Conservation (phyloP, 2,888 invertebrate species). For the Apoda limacodes region DNA sequence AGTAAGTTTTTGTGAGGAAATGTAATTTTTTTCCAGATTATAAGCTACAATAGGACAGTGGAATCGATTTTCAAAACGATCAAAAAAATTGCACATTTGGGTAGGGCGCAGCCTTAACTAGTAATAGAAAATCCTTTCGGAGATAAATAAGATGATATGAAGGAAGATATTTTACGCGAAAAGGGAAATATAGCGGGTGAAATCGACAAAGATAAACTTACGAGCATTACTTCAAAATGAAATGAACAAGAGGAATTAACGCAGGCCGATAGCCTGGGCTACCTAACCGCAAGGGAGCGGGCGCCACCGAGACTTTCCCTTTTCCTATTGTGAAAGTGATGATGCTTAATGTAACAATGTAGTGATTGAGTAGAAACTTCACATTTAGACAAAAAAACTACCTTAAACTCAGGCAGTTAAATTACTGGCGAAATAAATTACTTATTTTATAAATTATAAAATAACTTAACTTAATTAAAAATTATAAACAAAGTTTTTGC, state of each 20-base stretch:
- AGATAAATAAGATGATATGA: slow-evolving; percentile 14
- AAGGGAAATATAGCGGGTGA: slow-evolving; percentile 24
- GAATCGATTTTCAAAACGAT: too few relatives aligned
- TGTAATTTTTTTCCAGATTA: too few relatives aligned
- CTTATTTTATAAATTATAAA: too few relatives aligned
- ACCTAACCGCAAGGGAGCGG: slow-evolving; percentile 65
- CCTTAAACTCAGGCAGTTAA: too few relatives aligned
- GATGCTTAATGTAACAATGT: slow-evolving; percentile 54
- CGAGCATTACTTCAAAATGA: slow-evolving; percentile 45
- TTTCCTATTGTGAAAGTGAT: slow-evolving; percentile 67
- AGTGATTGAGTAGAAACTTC: too few relatives aligned
- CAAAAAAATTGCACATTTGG: slow-evolving; percentile 3
- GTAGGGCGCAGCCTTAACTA: slow-evolving; percentile 5
- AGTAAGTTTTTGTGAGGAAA: too few relatives aligned
- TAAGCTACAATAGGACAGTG: too few relatives aligned
- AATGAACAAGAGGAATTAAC: slow-evolving; percentile 60
- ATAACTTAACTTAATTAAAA: too few relatives aligned
- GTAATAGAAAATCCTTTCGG: slow-evolving; percentile 2
- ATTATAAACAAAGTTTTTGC: too few relatives aligned
- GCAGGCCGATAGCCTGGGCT: slow-evolving; percentile 45
- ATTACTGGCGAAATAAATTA: too few relatives aligned
- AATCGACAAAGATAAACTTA: slow-evolving; percentile 36
- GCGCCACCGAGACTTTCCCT: slow-evolving; percentile 59
- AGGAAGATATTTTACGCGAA: slow-evolving; percentile 11
- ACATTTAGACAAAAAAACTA: too few relatives aligned